Conservation (phyloP, 1,140 invertebrate genomes). For the Camponotus vicinus region DNA sequence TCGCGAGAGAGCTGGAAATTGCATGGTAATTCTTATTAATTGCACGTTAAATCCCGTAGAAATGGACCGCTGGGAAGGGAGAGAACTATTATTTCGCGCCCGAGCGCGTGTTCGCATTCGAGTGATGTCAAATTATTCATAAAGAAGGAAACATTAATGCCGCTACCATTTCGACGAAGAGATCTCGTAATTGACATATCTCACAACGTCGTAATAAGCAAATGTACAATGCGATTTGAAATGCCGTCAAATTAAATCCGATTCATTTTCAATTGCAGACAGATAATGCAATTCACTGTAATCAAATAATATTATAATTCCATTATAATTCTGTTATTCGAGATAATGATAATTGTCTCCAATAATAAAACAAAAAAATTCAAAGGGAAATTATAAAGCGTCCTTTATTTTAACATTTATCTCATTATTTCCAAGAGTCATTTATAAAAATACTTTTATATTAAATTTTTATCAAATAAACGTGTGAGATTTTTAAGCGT, state of each 20-base stretch:
- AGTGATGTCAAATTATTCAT: conserved; percentile 47
- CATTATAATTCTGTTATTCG: conserved; percentile 2
- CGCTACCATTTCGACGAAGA: conserved; percentile 13
- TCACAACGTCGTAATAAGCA: conserved; percentile 11
- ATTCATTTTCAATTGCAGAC: background rate
- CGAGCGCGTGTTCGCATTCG: conserved; percentile 26
- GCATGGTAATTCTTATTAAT: conserved; percentile 60
- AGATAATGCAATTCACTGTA: background rate
- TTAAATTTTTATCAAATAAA: background rate
- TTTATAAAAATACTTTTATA: background rate
- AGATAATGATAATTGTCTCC: background rate
- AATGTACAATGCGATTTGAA: background rate
- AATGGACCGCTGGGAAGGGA: conserved; percentile 30
- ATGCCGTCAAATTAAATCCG: conserved; percentile 9
- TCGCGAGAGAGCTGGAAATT: conserved; percentile 32
- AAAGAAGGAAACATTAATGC: conserved; percentile 42
- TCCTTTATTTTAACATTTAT: background rate
- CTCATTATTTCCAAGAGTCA: background rate
- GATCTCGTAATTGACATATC: conserved; percentile 36
- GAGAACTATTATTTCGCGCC: conserved; percentile 28
- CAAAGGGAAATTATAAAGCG: background rate
- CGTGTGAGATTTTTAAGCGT: background rate
- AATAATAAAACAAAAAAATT: background rate
- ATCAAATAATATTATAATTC: background rate
- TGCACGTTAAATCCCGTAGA: conserved; percentile 55